Conservation (phyloP, 2,113 vertebrate genomes). For the Lynx canadensis region DNA sequence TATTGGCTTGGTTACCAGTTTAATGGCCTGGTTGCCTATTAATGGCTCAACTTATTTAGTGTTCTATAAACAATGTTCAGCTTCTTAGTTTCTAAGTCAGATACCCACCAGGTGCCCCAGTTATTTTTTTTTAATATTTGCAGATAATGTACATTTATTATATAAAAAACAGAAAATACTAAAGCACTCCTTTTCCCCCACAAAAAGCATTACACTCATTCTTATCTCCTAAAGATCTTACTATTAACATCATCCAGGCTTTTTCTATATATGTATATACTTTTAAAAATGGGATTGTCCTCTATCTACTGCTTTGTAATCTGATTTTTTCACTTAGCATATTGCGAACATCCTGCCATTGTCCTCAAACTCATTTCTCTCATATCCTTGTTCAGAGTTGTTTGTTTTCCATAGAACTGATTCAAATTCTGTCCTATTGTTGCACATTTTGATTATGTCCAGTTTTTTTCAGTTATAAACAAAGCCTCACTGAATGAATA, state of each 20-base stretch:
- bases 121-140: slow-evolving; percentile 23
- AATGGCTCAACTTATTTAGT: slow-evolving; percentile 9
- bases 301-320: not conserved
- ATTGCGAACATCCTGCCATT: slow-evolving; percentile 60
- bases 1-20: slow-evolving; percentile 25
- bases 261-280: not conserved
- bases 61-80: not conserved
- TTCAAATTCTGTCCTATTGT: slow-evolving; percentile 42
- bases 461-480: slow-evolving; percentile 45
- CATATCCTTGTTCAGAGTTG: slow-evolving; percentile 48
- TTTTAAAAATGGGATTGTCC: slow-evolving; percentile 36
- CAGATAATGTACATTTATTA: slow-evolving; percentile 25
- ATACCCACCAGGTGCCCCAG: not conserved
- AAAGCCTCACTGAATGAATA: slow-evolving; percentile 34
- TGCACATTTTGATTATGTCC: slow-evolving; percentile 42
- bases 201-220: slow-evolving; percentile 10
- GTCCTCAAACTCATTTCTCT: slow-evolving; percentile 59
- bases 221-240: not conserved
- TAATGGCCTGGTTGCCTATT: slow-evolving; percentile 39
- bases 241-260: not conserved
- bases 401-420: slow-evolving; percentile 57
- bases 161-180: slow-evolving; percentile 6
- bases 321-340: slow-evolving; percentile 6
- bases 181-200: not conserved
- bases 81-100: slow-evolving; percentile 41